Evolutionary conservation across 2,797 vertebrate species (phyloP), one percentile per base, ranked within the genome.

Genomic region (Paramormyrops hopkinsi): DNA sequence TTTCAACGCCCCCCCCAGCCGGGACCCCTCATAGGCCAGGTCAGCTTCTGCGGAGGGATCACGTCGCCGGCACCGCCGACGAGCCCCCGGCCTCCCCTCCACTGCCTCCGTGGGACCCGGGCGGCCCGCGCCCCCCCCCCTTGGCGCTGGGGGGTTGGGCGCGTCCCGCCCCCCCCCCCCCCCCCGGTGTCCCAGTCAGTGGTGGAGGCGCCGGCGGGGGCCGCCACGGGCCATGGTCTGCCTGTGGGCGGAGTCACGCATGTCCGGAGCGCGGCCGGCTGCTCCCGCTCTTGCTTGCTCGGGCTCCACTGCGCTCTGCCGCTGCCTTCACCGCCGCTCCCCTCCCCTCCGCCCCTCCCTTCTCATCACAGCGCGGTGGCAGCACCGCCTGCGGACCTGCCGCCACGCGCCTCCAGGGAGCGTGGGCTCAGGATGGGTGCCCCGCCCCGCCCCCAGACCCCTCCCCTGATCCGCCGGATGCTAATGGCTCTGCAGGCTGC

Each of bases 121-220:
- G n/a, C n/a, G n/a, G n/a, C n/a, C n/a, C n/a, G n/a, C n/a, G n/a
- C n/a, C n/a, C 91, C 94, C 92, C 93, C 92, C 93, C 92, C 92
- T 25, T 73, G 62, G 87, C 41, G 41, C 33, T 62, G 46, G 48
- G 82, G 44, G 46, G 29, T 0, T 0, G 29, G 29, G 1, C 33
- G n/a, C n/a, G n/a, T n/a, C 29, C 22, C 93, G 91, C 92, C 92
- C 92, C 90, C 93, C 92, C 93, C 91, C 92, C 90, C 91, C 94
- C 92, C 93, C 92, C 93, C 92, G 91, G 93, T 94, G 92, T 92
- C 88, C 92, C 92, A 93, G 93, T 93, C 93, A 94, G 51, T 88
- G 76, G 50, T 41, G 76, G 76, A 19, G 59, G 33, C 82, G 4
- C 46, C 87, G 65, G 87, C 25, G 44, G 50, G 83, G 48, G 50